phyloP scores from a whole-genome alignment of 1,140 invertebrate genomes.

The Lordiphosa collinella region DNA sequence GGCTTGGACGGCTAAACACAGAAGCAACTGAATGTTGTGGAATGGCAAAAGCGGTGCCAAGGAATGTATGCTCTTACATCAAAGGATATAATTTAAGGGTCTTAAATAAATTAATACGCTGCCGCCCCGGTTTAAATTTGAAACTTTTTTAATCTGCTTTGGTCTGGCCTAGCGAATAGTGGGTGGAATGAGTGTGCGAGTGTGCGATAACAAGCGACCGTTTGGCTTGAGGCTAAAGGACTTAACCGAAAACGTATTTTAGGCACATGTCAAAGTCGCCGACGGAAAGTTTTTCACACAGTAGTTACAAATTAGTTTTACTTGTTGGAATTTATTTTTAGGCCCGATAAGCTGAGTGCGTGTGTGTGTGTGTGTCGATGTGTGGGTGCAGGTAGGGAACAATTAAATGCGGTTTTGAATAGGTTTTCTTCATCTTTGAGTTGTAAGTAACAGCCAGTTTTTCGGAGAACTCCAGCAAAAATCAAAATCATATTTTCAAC shows the following conservation, averaged over 20 bases:
- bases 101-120: constrained; percentile 74
- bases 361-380: no score
- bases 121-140: constrained; percentile 54
- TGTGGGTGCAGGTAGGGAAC: no score
- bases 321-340: constrained; percentile 38
- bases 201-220: constrained; percentile 44
- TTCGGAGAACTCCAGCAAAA: no score
- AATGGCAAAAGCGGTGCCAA: constrained; percentile 25
- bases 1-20: constrained; percentile 43
- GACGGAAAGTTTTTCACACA: constrained; percentile 44
- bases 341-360: background rate
- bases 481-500: no score
- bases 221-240: constrained; percentile 55
- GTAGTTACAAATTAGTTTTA: constrained; percentile 70
- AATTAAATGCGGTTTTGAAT: no score
- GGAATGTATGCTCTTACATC: constrained; percentile 69
- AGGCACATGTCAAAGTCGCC: constrained; percentile 64
- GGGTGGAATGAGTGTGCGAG: background rate
- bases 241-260: constrained; percentile 56
- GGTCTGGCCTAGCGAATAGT: constrained; percentile 13
- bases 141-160: constrained; percentile 76
- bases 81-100: constrained; percentile 77
- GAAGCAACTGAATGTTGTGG: constrained; percentile 19
- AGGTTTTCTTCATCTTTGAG: no score
- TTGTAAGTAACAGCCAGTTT: no score